Evolutionary conservation across 2,113 vertebrate species (phyloP).

Genomic region (Ailurus styani): DNA sequence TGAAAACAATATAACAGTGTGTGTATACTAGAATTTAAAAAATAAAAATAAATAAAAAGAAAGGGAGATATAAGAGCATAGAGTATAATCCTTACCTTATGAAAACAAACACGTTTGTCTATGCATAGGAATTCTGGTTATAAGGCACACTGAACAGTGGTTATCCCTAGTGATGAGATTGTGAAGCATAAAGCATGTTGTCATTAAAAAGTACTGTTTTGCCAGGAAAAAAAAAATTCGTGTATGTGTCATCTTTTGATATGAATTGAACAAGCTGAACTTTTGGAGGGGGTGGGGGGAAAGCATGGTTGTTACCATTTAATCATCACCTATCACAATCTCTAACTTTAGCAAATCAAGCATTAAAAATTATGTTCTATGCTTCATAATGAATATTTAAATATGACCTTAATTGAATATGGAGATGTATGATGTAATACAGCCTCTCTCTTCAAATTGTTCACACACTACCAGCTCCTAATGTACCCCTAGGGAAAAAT

Average conservation of each 20-base stretch:
- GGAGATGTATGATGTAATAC: not conserved
- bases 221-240: not conserved
- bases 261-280: not conserved
- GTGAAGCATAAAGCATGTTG: not conserved
- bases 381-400: not conserved
- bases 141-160: not conserved
- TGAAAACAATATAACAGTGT: not conserved
- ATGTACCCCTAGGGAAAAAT: not conserved
- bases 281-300: not conserved
- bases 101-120: not conserved
- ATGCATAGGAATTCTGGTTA: not conserved
- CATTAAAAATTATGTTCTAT: not conserved
- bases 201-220: not conserved
- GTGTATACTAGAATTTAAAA: not conserved
- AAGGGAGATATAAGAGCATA: not conserved
- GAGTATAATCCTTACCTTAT: not conserved
- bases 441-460: not conserved
- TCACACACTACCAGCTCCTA: not conserved
- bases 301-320: not conserved
- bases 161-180: not conserved
- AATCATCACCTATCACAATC: not conserved
- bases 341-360: not conserved
- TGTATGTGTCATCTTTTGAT: not conserved
- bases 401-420: not conserved
- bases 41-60: not conserved